Base-by-base conservation (phyloP, 2,888 invertebrate species). In the Stenichneumon culpator region DNA sequence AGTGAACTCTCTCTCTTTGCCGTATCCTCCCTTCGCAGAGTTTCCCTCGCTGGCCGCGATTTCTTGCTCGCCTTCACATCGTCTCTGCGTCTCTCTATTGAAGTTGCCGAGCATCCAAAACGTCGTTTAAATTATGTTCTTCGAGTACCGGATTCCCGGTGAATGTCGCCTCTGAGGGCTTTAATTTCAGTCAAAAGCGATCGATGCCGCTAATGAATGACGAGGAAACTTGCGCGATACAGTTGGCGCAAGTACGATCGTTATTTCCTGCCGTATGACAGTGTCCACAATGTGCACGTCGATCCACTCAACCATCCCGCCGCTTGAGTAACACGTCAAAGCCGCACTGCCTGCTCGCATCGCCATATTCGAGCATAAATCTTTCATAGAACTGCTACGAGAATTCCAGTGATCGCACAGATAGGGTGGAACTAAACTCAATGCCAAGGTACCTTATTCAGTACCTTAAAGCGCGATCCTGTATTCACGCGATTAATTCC, bases 401-500 rank as follows among this genome's bases (percentile, higher is more conserved):
- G 22, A 28, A 36, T 52, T 77, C 32, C 22, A 68, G 6, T 36
- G 32, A 60, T 75, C 19, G 19, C 44, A 22, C 14, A 16, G 39
- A 70, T 72, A 77, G 14, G 60, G 16, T 25, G 67, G 70, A 25
- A 47, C 28, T 77, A 22, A 75, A 67, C 19, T 25, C n/a, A 65
- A 25, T 28, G 54, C 63, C 19, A 25, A 19, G 5, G 44, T 7
- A 65, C 63, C 70, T 70, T 82, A 79, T 79, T 84, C 74, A 70
- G 73, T 39, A 28, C 65, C 67, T 79, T 82, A 70, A 79, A 82
- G 82, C 63, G 79, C 60, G 65, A 82, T 79, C 11, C 9, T 47
- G 3, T 57, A 84, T 65, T n/a, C 39, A 65, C 28, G 57, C 74
- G 60, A 79, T 82, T 69, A 84, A 79, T 70, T 82, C 78, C 28